phyloP scores from a whole-genome alignment of 2,888 invertebrate species.

The Sepiola atlantica region DNA sequence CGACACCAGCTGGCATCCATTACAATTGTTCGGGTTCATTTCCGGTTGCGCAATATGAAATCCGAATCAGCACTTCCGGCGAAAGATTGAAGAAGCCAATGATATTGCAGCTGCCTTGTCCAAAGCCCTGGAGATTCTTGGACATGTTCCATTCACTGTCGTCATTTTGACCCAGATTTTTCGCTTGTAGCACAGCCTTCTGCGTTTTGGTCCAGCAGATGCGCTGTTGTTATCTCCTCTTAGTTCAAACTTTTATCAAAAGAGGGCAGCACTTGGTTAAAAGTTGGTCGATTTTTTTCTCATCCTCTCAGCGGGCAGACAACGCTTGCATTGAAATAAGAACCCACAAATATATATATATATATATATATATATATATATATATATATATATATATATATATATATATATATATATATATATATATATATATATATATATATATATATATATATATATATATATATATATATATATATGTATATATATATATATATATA shows the following conservation, averaged over 20 bases:
- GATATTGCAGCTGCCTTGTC: not conserved
- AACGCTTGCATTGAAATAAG: not conserved
- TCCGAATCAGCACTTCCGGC: not conserved
- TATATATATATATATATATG: too few relatives aligned
- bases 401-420: too few relatives aligned
- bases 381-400: not conserved
- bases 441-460: too few relatives aligned
- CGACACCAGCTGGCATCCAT: not conserved
- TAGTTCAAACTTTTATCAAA: not conserved
- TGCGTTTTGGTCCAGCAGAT: not conserved
- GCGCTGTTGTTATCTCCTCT: not conserved
- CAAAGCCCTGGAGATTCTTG: not conserved
- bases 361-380: constrained; percentile 1
- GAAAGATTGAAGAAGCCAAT: not conserved
- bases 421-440: too few relatives aligned
- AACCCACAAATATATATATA: not conserved
- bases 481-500: too few relatives aligned
- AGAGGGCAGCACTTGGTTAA: not conserved
- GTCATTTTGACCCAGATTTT: not conserved
- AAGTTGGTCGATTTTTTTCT: not conserved
- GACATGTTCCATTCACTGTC: not conserved
- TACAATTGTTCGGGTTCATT: constrained; percentile 7
- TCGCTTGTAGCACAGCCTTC: not conserved
- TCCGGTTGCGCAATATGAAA: not conserved
- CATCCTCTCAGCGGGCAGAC: not conserved